Evolutionary conservation across 2,113 vertebrate species (phyloP).

Genomic region (Desmodus rotundus): DNA sequence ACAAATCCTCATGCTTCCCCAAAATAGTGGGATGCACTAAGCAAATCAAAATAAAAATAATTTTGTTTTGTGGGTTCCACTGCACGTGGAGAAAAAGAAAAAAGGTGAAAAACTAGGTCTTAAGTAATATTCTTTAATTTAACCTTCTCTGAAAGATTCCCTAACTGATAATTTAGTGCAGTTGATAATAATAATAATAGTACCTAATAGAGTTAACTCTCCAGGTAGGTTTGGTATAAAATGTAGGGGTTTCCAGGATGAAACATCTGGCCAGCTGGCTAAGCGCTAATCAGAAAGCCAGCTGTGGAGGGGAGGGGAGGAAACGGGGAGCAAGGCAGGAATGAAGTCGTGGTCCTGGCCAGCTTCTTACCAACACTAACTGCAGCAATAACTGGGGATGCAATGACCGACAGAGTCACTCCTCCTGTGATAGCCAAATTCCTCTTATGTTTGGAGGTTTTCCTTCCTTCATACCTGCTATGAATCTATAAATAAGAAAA

Average conservation of each 20-base stretch:
- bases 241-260: background rate
- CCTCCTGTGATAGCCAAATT: conserved; percentile 98
- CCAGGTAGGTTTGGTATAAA: background rate
- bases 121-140: conserved; percentile 29
- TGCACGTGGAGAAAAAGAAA: background rate
- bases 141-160: background rate
- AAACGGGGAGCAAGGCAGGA: too few relatives aligned
- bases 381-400: conserved; percentile 96
- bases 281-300: background rate
- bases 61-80: conserved; percentile 6
- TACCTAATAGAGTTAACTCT: background rate
- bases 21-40: conserved; percentile 29
- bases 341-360: background rate
- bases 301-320: background rate
- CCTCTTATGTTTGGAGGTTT: conserved; percentile 93
- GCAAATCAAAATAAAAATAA: conserved; percentile 26
- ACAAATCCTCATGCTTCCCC: conserved; percentile 10
- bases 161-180: background rate
- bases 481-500: conserved; percentile 88
- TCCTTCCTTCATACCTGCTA: conserved; percentile 96
- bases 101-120: background rate
- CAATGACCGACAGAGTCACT: conserved; percentile 95
- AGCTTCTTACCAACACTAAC: conserved; percentile 96
- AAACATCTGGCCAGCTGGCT: background rate
- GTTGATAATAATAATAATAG: background rate